These are phyloP conservation scores for Drosophila melanogaster DNA, from an alignment of 1,140 invertebrate genomes.

Conservation along the genomic window DNA sequence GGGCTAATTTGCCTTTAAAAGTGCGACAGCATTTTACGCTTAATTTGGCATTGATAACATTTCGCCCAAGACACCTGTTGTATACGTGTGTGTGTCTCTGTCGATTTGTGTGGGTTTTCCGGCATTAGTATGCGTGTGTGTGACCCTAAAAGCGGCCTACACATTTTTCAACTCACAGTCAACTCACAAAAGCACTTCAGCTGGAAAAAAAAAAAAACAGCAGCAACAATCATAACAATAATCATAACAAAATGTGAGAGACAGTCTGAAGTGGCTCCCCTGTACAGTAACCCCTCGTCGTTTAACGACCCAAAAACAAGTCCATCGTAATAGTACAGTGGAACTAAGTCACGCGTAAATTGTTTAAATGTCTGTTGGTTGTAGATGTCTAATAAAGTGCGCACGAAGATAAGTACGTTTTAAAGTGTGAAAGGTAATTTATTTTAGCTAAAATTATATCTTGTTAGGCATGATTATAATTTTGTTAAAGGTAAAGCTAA, in stretches of 20 bases:
- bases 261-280: conserved; percentile 30
- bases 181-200: conserved; percentile 34
- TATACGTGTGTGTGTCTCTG: conserved; percentile 1
- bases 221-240: conserved; percentile 63
- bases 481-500: no score
- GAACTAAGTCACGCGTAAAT: not conserved
- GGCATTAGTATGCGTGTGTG: conserved; percentile 1
- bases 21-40: conserved; percentile 76
- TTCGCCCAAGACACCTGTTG: conserved; percentile 58
- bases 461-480: no score
- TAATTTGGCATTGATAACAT: conserved; percentile 74
- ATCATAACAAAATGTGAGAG: conserved; percentile 70
- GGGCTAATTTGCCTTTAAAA: conserved; percentile 64
- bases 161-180: conserved; percentile 54
- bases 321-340: conserved; percentile 10
- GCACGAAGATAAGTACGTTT: no score
- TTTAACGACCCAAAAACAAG: conserved; percentile 11
- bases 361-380: no score
- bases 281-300: conserved; percentile 22
- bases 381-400: no score
- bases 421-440: no score
- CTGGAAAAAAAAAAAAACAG: conserved; percentile 27
- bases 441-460: no score
- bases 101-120: not conserved
- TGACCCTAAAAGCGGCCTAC: conserved; percentile 53